A percentile compares a stretch with the other conserved stretches of the same genome.
These are phyloP conservation scores for Melanostoma mellinum DNA, from an alignment of 2,888 invertebrate genomes.

Conservation along the genomic window DNA sequence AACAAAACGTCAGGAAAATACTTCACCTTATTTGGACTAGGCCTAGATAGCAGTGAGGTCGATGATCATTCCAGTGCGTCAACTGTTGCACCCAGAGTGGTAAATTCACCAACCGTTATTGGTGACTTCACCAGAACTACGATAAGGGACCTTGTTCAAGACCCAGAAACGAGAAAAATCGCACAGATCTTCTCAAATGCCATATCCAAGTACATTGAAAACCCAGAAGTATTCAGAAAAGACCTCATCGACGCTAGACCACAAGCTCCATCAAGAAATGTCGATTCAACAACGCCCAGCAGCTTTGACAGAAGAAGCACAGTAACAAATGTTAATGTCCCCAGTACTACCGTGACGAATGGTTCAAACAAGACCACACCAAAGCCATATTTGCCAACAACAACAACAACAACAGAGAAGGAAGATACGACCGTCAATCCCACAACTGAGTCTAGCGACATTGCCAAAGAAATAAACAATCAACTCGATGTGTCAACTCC, in stretches of 20 bases:
- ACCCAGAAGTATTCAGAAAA: slow-evolving; percentile 91
- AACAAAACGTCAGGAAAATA: slow-evolving; percentile 80
- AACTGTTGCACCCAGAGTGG: slow-evolving; percentile 83
- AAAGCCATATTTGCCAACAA: slow-evolving; percentile 20
- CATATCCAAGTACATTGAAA: slow-evolving; percentile 90
- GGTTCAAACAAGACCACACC: slow-evolving; percentile 81
- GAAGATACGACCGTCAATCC: slow-evolving; percentile 78
- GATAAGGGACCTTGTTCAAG: slow-evolving; percentile 82
- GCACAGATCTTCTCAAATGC: slow-evolving; percentile 94
- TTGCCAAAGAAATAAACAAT: slow-evolving; percentile 83
- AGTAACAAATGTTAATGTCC: slow-evolving; percentile 76
- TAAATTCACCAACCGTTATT: slow-evolving; percentile 37
- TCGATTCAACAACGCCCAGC: slow-evolving; percentile 77
- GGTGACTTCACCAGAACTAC: slow-evolving; percentile 84
- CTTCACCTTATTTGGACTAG: slow-evolving; percentile 79
- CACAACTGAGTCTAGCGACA: slow-evolving; percentile 80
- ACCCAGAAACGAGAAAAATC: slow-evolving; percentile 88
- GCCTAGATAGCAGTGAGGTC: slow-evolving; percentile 60
- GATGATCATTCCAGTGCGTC: slow-evolving; percentile 56
- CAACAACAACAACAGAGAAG: slow-evolving; percentile 63
- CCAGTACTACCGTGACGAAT: slow-evolving; percentile 85
- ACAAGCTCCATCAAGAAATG: slow-evolving; percentile 86
- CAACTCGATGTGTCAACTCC: slow-evolving; percentile 78
- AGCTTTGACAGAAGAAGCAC: slow-evolving; percentile 77
- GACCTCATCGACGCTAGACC: slow-evolving; percentile 90